phyloP scores from a whole-genome alignment of 2,113 vertebrate genomes.

The Electrona antarctica region DNA sequence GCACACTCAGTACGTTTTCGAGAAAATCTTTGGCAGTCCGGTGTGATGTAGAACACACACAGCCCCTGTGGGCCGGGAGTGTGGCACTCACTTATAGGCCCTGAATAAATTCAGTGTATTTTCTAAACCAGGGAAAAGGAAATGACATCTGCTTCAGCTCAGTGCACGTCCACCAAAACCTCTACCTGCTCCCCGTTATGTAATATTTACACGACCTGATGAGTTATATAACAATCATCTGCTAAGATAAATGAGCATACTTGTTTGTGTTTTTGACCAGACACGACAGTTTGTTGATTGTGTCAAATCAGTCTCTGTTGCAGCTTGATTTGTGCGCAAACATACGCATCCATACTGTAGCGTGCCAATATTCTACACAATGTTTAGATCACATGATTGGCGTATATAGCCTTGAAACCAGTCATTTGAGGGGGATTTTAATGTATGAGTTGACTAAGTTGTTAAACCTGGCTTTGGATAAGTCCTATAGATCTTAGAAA shows the following conservation, averaged over 20 bases:
- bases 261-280: background rate
- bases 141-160: conserved; percentile 62
- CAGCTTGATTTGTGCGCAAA: background rate
- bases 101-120: conserved; percentile 56
- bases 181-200: conserved; percentile 39
- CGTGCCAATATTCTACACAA: conserved; percentile 5
- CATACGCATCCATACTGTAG: conserved; percentile 2
- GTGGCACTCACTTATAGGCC: conserved; percentile 6
- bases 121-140: conserved; percentile 32
- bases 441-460: conserved; percentile 25
- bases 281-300: conserved; percentile 18
- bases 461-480: conserved; percentile 19
- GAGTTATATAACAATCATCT: conserved; percentile 52
- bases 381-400: conserved; percentile 25
- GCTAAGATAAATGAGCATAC: conserved; percentile 4
- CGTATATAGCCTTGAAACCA: background rate
- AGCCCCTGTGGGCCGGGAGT: conserved; percentile 18
- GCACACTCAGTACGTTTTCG: conserved; percentile 16
- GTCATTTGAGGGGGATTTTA: conserved; percentile 26
- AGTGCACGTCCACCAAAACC: conserved; percentile 41
- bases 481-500: conserved; percentile 14
- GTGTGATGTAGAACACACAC: conserved; percentile 26
- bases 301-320: conserved; percentile 1
- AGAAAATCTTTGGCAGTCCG: conserved; percentile 20
- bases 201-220: conserved; percentile 51